Evolutionary conservation across 2,113 vertebrate genomes (phyloP), one percentile per base, ranked within the genome.

Genomic region (Spilogale gracilis): DNA sequence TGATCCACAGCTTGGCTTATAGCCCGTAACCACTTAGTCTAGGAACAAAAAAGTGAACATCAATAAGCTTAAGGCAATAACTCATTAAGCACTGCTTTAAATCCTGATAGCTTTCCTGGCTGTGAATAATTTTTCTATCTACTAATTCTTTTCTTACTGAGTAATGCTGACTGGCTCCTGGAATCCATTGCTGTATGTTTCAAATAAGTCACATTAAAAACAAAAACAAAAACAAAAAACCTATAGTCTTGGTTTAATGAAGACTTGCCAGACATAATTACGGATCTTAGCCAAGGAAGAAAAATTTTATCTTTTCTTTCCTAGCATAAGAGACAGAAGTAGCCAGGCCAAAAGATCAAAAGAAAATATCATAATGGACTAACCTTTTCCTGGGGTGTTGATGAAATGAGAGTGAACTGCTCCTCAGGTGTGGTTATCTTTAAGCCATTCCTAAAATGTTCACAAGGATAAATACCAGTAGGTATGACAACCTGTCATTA

Each of bases 351-450:
- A 93, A 93, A 97, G 71, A 90, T 0, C 13, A 21, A 83, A 85
- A 74, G 30, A 56, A 91, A 87, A 92, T 14, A 67, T 11, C 54
- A 5, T 8, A 56, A 48, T 5, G 27, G 23, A 97, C 97, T 18
- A 98, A 99, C 99, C 99, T 99, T 99, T 97, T 99, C 99, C 96
- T 99, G 99, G 18, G 99, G 98, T 17, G 99, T 99, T 76, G 99
- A 99, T 48, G 99, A 99, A 98, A 99, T 98, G 74, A 99, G 99
- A 60, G 99, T 99, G 98, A 99, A 99, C 52, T 99, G 99, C 89
- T 99, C 99, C 96, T 99, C 99, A 2, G 99, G 99, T 50, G 99
- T 99, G 73, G 99, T 99, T 98, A 99, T 98, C 98, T 99, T 99
- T 96, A 99, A 97, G n/a, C 99, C 99, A 12, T 99, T 99, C 98